Evolutionary conservation across 1,140 invertebrate species (phyloP).

Genomic region (Stegodyphus mimosarum): DNA sequence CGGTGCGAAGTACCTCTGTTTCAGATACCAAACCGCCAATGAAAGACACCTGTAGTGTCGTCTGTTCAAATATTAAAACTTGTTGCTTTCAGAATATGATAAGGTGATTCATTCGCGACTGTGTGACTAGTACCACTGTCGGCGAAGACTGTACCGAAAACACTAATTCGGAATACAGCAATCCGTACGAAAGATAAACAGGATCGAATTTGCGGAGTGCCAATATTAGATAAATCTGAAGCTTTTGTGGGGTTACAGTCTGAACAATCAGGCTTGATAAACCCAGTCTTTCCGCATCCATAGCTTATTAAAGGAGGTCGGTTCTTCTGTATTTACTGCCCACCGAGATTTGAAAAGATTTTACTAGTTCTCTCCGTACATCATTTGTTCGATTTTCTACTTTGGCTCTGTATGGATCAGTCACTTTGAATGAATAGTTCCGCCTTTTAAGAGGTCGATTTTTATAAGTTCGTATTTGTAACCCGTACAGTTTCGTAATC

Average conservation of each 20-base stretch:
- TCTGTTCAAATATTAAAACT: background rate
- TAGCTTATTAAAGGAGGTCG: background rate
- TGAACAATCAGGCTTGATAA: background rate
- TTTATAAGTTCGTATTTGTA: too few species aligned
- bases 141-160: background rate
- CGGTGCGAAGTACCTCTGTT: background rate
- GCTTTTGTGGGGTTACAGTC: background rate
- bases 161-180: background rate
- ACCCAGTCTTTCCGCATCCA: background rate
- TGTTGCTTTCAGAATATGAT: constrained; percentile 2
- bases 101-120: background rate
- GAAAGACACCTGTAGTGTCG: background rate
- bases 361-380: background rate
- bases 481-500: too few species aligned
- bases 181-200: background rate
- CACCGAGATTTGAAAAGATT: background rate
- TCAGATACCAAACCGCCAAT: background rate
- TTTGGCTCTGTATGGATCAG: background rate
- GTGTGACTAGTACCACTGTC: background rate
- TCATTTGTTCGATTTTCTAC: background rate
- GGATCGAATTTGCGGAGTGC: background rate
- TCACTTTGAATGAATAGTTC: background rate
- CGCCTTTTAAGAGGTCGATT: too few species aligned
- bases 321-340: background rate
- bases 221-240: constrained; percentile 1